Evolutionary conservation across 2,113 vertebrate genomes (phyloP), one percentile per base, ranked within the genome.

Genomic region (Rhynchomys soricoides): DNA sequence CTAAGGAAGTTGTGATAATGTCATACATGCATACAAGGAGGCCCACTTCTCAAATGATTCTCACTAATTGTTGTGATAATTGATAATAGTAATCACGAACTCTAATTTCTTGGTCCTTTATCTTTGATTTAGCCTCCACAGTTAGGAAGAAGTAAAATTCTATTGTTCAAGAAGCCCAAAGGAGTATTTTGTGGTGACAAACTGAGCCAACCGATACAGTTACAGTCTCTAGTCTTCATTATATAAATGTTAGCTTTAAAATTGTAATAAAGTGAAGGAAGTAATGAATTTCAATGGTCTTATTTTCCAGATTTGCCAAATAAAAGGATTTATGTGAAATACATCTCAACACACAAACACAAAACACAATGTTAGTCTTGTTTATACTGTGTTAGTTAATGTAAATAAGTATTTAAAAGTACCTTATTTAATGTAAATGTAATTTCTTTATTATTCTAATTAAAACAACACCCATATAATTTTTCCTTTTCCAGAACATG

Each of bases 271-370:
- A 91, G 71, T 82, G 92, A 89, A 85, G 0, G 43, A 7, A 93
- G 7, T 40, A 3, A 43, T 48, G 2, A 79, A 78, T 71, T 12
- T 62, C 4, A 93, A 70, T 37, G 68, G 1, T 48, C 1, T 22
- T 45, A 34, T 48, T 83, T 52, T 86, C 89, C 22, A 78, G 4
- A 75, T 37, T 71, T 34, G 40, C 6, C 15, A 88, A 88, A 78
- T 55, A 3, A 89, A 40, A 52, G 37, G 3, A 92, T 92, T 75
- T 26, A 86, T 94, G 50, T 95, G 40, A 92, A 95, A 45, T 79
- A 57, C 50, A 75, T 73, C 5, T 31, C 16, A 90, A 68, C 70
- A 73, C n/a, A 78, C 0, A 57, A 31, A 15, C 7, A 50, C 7
- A 82, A 37, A 79, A 90, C 45, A n/a, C 17, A 81, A 13, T 37